Percentiles rank a stretch among this genome's conserved stretches.
Conservation (phyloP, 2,113 vertebrate species). For the Indicator indicator region DNA sequence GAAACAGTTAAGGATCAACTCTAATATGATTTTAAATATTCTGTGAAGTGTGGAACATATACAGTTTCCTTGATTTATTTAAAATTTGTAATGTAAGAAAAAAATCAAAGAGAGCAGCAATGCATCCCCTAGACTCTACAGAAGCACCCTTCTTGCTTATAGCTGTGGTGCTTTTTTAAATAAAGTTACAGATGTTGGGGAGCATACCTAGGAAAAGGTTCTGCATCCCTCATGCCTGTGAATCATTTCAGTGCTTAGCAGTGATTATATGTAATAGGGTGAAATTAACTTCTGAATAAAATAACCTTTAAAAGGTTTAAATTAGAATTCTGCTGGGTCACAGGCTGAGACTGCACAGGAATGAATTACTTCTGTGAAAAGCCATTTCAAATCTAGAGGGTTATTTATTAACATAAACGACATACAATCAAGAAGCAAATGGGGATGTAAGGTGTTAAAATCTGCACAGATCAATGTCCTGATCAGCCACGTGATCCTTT, state of each 20-base stretch:
- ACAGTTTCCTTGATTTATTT: slow-evolving; percentile 53
- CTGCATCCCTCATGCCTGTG: not conserved
- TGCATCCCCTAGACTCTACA: not conserved
- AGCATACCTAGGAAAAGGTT: not conserved
- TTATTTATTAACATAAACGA: slow-evolving; percentile 10
- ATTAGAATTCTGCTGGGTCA: not conserved
- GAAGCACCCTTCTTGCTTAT: not conserved
- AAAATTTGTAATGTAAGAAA: slow-evolving; percentile 34
- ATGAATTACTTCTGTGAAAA: not conserved
- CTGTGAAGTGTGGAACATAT: slow-evolving; percentile 26
- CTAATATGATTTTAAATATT: slow-evolving; percentile 44
- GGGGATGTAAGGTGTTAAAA: not conserved
- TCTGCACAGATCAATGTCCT: not conserved
- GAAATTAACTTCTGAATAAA: not conserved
- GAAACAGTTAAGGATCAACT: slow-evolving; percentile 34
- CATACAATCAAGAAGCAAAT: not conserved
- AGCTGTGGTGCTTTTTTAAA: not conserved
- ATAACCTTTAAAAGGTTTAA: not conserved
- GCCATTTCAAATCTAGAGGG: not conserved
- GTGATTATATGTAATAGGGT: not conserved
- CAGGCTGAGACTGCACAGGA: not conserved
- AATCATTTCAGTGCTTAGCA: not conserved
- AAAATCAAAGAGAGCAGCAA: slow-evolving; percentile 47
- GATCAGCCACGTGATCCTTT: not conserved
- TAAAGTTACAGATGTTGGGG: not conserved